Conservation (phyloP, 1,140 invertebrate species). For the Hydropsyche tenuis region DNA sequence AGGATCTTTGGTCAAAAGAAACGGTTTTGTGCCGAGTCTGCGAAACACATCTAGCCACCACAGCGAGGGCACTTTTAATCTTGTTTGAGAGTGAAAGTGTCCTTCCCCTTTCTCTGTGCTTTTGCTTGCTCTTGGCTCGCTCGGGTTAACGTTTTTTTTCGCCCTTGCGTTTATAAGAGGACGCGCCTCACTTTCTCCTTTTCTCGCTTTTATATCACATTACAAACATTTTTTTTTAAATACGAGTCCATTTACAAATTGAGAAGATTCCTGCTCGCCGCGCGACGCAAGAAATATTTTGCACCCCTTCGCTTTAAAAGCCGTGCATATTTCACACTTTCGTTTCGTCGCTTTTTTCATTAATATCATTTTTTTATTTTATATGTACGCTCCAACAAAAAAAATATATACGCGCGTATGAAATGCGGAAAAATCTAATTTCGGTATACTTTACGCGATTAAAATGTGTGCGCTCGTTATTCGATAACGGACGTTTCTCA, state of each 20-base stretch:
- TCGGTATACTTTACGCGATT: neutral
- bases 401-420: no score
- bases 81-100: conserved; percentile 21
- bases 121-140: neutral
- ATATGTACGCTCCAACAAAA: no score
- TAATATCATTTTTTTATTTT: no score
- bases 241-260: conserved; percentile 26
- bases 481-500: no score
- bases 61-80: conserved; percentile 8
- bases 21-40: neutral
- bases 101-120: no score
- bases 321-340: neutral
- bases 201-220: neutral
- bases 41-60: neutral
- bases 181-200: neutral
- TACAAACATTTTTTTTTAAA: conserved; percentile 16
- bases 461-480: neutral
- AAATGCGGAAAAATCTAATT: neutral
- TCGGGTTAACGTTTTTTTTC: neutral
- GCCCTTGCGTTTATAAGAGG: no score
- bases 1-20: neutral
- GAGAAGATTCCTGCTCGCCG: neutral
- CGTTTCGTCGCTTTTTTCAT: neutral
- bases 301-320: conserved; percentile 22
- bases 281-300: conserved; percentile 8